Evolutionary conservation across 2,888 invertebrate genomes (phyloP), one percentile per base, ranked within the genome.

Genomic region (Caenorhabditis sp.): DNA sequence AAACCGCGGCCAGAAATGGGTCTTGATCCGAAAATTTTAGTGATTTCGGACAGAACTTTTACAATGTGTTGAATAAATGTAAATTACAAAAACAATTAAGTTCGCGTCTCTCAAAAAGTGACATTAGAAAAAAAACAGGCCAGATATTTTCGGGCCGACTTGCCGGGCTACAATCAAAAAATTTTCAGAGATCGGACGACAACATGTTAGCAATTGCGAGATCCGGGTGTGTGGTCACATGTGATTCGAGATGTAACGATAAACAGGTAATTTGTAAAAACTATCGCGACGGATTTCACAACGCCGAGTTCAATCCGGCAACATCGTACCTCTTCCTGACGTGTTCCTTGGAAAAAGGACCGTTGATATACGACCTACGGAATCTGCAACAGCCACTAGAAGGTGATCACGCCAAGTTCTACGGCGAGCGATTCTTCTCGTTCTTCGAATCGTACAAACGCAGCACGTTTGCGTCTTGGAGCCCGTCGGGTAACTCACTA

Each of bases 401-500:
- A n/a, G 19, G n/a, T n/a, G n/a, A n/a, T n/a, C n/a, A n/a, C n/a
- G n/a, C n/a, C n/a, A n/a, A n/a, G n/a, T 62, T 68, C 17, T 23
- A 17, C 6, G 59, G 55, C n/a, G 14, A 23, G 21, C 31, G 37
- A 12, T 23, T 1, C 26, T 37, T 23, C n/a, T 17, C 14, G 17
- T n/a, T n/a, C 1, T 53, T 53, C 21, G 24, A 53, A 21, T 21
- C 8, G 3, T 21, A 14, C 23, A 1, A 23, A 19, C 27, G 23
- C 1, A 58, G 26, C 54, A 60, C 55, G 61, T 55, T 51, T 17
- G 23, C 58, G 3, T 24, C 5, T 14, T 73, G 68, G 68, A 73
- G 64, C 55, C 73, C 77, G 4, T 59, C 68, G 19, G 82, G 83
- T 21, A 74, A 76, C 26, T 68, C 61, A 21, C 63, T 76, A 19